These are phyloP conservation scores for Scomber colias DNA, from an alignment of 2,113 vertebrate genomes.

Conservation along the genomic window DNA sequence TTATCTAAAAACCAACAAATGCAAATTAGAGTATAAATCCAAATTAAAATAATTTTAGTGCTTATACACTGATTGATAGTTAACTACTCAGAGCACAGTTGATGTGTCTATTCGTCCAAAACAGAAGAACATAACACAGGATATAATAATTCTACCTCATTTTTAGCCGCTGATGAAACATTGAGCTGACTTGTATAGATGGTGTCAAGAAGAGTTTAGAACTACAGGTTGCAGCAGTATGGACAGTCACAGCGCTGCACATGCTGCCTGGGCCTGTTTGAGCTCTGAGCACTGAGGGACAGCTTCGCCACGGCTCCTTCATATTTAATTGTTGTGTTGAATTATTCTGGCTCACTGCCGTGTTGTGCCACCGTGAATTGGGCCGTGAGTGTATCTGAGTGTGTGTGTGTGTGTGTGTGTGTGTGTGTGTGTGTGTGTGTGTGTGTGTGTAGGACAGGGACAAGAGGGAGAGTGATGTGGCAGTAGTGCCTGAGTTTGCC, in stretches of 20 bases:
- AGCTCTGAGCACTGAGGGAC: conserved; percentile 59
- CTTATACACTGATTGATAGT: background rate
- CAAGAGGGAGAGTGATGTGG: conserved; percentile 46
- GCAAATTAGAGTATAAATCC: background rate
- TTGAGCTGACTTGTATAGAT: conserved; percentile 33
- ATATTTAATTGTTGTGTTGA: conserved; percentile 83
- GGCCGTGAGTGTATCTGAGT: conserved; percentile 48
- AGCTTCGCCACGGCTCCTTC: conserved; percentile 64
- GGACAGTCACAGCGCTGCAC: conserved; percentile 36
- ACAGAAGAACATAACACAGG: background rate
- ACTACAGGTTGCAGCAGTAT: conserved; percentile 62
- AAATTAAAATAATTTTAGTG: background rate
- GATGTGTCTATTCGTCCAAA: conserved; percentile 3
- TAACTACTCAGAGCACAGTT: background rate
- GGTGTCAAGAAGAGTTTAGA: conserved; percentile 67
- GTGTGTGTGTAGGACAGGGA: conserved; percentile 43
- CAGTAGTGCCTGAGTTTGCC: conserved; percentile 64
- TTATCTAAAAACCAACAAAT: too few relatives aligned
- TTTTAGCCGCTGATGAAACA: conserved; percentile 15
- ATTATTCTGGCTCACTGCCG: conserved; percentile 79
- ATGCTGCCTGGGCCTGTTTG: conserved; percentile 55
- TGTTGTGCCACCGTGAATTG: conserved; percentile 79
- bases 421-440: conserved; percentile 43
- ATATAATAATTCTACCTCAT: background rate
- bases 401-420: conserved; percentile 44